A percentile compares a stretch with the other conserved stretches of the same genome.
Conservation (phyloP, 2,888 invertebrate species). For the Aplocera efformata region DNA sequence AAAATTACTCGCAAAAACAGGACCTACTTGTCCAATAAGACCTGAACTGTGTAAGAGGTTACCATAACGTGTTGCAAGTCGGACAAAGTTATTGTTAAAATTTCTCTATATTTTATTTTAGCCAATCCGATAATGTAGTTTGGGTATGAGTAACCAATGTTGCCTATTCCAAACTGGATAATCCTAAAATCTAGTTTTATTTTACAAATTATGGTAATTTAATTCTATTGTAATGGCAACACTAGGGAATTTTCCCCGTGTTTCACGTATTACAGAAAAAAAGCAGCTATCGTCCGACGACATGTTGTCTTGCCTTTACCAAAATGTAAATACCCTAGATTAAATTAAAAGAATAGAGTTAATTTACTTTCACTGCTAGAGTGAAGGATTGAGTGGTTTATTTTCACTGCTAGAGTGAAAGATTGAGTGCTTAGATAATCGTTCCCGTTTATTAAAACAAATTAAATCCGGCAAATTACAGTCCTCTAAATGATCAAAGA, state of each 20-base stretch:
- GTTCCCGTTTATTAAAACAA: neutral
- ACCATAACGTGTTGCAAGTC: neutral
- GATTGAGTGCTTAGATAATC: constrained; percentile 5
- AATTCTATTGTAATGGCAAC: no score
- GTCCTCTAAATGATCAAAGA: no score
- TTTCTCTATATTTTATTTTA: no score
- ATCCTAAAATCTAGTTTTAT: constrained; percentile 3
- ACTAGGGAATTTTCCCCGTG: neutral
- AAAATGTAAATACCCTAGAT: constrained; percentile 32
- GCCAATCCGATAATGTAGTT: no score
- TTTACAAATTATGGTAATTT: neutral
- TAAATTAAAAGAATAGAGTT: constrained; percentile 20
- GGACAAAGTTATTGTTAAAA: no score
- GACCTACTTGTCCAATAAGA: neutral
- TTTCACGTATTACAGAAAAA: constrained; percentile 1
- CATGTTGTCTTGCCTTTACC: constrained; percentile 63
- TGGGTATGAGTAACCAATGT: no score
- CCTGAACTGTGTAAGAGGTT: neutral
- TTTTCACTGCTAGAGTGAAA: constrained; percentile 11
- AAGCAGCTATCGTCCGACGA: constrained; percentile 69
- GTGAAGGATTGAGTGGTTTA: constrained; percentile 10
- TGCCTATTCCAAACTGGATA: neutral
- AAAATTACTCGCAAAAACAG: constrained; percentile 9
- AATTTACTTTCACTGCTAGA: constrained; percentile 16
- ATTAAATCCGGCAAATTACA: neutral